Evolutionary conservation across 2,888 invertebrate species (phyloP), one percentile per base, ranked within the genome.

Genomic region (Eupithecia pulchellata): DNA sequence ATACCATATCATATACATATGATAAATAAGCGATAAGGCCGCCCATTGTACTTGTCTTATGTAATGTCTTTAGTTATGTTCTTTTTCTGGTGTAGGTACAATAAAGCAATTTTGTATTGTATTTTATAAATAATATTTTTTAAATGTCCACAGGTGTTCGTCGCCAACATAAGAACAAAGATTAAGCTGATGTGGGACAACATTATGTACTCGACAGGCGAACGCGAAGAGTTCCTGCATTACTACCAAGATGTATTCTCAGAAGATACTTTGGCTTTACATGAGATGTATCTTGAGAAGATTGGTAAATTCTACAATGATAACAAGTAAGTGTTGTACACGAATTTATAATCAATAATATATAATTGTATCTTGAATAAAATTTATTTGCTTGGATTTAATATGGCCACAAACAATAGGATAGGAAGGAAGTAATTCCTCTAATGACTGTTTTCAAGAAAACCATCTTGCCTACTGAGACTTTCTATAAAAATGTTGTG

Each of bases 191-290:
- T 97, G 93, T 98, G 98, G 98, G 95, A 97, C 69, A 95, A 95
- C 75, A 96, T 97, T 65, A 96, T 97, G 86, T 97, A 96, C 81
- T 95, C 96, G 0, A 94, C 95, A 47, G 84, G 89, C 0, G 95
- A 97, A 76, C 94, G 95, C 9, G 93, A 94, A 25, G 91, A 95
- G 71, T 97, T 97, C 82, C 86, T 94, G 0, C 95, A 96, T 75
- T 96, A 96, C 81, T 92, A 94, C 79, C 95, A 95, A 79, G 96
- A 97, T 57, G 95, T 95, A 58, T 98, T 96, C 84, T 97, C 96
- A 0, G 98, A 98, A 82, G 97, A 97, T 86, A 92, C 98, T 0
- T 91, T 98, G 13, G 96, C 96, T 0, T 84, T 97, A 27, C 98
- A 98, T 83, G 98, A 98, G 85, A 86, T 96, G 61, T 97, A 98